These are phyloP conservation scores for Hydropotes inermis DNA, from an alignment of 2,113 vertebrate species.

Conservation along the genomic window DNA sequence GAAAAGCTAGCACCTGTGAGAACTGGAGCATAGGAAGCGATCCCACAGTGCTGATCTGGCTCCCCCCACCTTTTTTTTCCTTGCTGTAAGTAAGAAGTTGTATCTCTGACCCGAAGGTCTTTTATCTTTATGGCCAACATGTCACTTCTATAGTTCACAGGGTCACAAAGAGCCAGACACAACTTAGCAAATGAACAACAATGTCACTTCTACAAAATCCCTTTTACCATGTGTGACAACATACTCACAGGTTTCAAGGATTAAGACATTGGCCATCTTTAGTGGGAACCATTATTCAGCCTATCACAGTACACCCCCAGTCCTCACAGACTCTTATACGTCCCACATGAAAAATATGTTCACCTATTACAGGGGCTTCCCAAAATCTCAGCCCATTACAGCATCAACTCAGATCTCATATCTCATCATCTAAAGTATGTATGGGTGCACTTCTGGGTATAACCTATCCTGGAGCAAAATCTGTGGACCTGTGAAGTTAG, in stretches of 20 bases:
- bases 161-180: not conserved
- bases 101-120: not conserved
- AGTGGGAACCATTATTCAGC: not conserved
- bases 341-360: not conserved
- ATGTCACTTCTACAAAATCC: not conserved
- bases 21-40: not conserved
- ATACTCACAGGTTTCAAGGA: not conserved
- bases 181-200: not conserved
- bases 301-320: not conserved
- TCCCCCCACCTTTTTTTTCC: not conserved
- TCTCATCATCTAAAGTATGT: not conserved
- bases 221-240: not conserved
- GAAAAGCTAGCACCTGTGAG: not conserved
- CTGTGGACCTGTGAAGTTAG: not conserved
- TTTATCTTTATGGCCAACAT: not conserved
- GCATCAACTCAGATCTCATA: not conserved
- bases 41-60: not conserved
- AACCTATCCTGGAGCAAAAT: not conserved
- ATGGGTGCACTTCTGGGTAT: not conserved
- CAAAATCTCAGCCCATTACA: not conserved
- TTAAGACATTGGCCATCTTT: not conserved
- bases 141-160: not conserved
- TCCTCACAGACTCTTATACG: not conserved
- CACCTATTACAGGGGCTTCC: not conserved
- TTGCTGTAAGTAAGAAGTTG: not conserved